Evolutionary conservation across 2,113 vertebrate genomes (phyloP).

Genomic region (Nanorana parkeri): DNA sequence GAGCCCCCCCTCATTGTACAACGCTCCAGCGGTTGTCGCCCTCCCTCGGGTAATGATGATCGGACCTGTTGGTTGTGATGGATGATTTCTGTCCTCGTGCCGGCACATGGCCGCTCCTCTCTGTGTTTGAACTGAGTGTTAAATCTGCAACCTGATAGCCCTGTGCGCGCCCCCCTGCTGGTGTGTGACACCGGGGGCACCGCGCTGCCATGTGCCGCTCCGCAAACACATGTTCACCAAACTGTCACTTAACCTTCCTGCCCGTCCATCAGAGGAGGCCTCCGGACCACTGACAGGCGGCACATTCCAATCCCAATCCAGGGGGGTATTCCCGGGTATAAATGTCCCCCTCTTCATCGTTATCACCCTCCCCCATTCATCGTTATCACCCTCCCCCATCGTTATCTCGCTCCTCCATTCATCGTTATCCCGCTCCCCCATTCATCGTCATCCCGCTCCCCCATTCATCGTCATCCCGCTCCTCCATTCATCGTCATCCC

Average conservation of each 20-base stretch:
- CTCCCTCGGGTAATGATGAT: conserved; percentile 19
- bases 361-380: too few species aligned
- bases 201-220: conserved; percentile 60
- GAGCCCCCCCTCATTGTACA: too few species aligned
- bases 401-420: too few species aligned
- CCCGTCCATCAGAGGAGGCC: conserved; percentile 62
- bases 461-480: too few species aligned
- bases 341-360: too few species aligned
- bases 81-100: neutral
- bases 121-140: conserved; percentile 68
- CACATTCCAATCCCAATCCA: too few species aligned
- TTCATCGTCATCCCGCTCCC: too few species aligned
- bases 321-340: too few species aligned
- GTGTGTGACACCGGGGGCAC: conserved; percentile 40
- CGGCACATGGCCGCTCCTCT: conserved; percentile 61
- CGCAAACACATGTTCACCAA: conserved; percentile 67
- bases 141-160: conserved; percentile 61
- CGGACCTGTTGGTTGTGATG: neutral
- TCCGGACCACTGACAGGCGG: too few species aligned
- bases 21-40: neutral
- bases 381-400: too few species aligned
- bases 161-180: conserved; percentile 58
- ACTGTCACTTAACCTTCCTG: conserved; percentile 69
- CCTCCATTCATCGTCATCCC: too few species aligned
- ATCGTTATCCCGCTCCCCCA: too few species aligned